Base-by-base conservation (phyloP, 2,797 vertebrate genomes). In the Spea hammondii region DNA sequence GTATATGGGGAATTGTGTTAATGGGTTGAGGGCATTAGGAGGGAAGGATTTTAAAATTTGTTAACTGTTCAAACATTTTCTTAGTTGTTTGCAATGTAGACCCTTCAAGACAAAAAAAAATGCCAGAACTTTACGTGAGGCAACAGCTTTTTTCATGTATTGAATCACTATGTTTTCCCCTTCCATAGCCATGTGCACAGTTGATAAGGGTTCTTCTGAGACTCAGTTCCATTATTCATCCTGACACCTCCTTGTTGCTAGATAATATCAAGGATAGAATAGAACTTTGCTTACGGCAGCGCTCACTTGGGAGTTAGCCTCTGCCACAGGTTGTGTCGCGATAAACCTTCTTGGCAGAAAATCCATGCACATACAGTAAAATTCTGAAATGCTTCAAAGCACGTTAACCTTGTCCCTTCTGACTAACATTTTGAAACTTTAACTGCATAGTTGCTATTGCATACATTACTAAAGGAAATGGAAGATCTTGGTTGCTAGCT, bases 321-420 rank as follows among this genome's bases (percentile, higher is more conserved):
- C 59, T 75, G 55, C 59, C 66, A 79, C 55, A 47, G 68, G 78
- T 48, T 74, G 46, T 65, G 48, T 74, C 50, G 45, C 54, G 72
- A 74, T 74, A 74, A 79, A 65, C 44, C 57, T 70, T 79, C 49
- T 75, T 75, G 66, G 72, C 78, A 79, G 72, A 62, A 79, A 79
- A 69, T 70, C 78, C 45, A 80, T 79, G 65, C 48, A 69, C 49
- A 51, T 80, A 70, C 50, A 54, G 32, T 70, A 70, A 64, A 66
- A 5, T n/a, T 75, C 7, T 65, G n/a, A 70, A 75, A 75, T 70
- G n/a, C 57, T 70, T 74, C 53, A 14, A 12, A 79, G 13, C 12
- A 74, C 65, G 53, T 73, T 53, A 51, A 73, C 13, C 32, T 53
- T 68, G 8, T 46, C 13, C 60, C 50, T 60, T 68, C 55, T 53